Evolutionary conservation across 2,113 vertebrate species (phyloP).

Genomic region (Recurvirostra avosetta): DNA sequence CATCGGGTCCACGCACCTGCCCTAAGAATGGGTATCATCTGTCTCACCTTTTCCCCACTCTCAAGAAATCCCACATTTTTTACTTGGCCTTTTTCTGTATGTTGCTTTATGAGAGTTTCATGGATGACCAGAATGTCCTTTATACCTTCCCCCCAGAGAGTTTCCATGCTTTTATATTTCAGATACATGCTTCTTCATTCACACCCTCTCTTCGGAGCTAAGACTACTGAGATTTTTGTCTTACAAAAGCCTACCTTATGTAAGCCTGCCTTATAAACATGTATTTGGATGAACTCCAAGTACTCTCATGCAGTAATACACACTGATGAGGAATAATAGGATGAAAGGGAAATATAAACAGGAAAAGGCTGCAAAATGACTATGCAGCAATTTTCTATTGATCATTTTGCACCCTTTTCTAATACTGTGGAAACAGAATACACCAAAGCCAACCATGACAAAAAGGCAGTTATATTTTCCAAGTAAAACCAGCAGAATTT

Average conservation of each 20-base stretch:
- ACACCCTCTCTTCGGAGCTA: not conserved
- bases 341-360: not conserved
- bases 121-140: not conserved
- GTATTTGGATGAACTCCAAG: not conserved
- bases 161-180: not conserved
- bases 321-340: not conserved
- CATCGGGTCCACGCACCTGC: not conserved
- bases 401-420: not conserved
- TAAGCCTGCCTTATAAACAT: not conserved
- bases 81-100: not conserved
- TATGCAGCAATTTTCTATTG: not conserved
- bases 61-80: not conserved
- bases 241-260: not conserved
- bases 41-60: not conserved
- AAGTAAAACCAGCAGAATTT: not conserved
- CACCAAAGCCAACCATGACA: not conserved
- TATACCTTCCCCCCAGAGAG: not conserved
- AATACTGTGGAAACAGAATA: not conserved
- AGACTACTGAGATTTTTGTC: not conserved
- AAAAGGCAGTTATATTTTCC: not conserved
- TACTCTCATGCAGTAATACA: not conserved
- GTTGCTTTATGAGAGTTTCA: not conserved
- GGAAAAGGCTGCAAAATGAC: not conserved
- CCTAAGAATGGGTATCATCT: not conserved
- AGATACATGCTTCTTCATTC: not conserved